phyloP scores from a whole-genome alignment of 2,797 vertebrate species.

The Vespertilio murinus region DNA sequence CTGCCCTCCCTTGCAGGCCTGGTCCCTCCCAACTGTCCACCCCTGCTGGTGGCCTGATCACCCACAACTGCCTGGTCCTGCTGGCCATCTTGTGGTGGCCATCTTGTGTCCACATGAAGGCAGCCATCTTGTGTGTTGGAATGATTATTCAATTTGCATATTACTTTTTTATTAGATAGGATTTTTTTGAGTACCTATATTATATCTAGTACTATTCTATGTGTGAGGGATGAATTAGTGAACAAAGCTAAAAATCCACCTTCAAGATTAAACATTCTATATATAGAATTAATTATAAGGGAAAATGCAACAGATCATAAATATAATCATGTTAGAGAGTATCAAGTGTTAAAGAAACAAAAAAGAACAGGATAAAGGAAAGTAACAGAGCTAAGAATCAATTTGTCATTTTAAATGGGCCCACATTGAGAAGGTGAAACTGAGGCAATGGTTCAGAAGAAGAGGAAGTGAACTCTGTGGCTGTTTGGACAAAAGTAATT shows the following conservation, averaged over 20 bases:
- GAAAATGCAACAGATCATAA: background rate
- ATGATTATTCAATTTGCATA: too few relatives aligned
- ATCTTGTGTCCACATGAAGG: too few relatives aligned
- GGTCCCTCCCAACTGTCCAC: too few relatives aligned
- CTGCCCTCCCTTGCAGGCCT: too few relatives aligned
- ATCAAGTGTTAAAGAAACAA: background rate
- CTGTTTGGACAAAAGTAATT: background rate
- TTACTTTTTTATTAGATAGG: too few relatives aligned
- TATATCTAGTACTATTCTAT: background rate
- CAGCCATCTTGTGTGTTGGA: too few relatives aligned
- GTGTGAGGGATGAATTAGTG: background rate
- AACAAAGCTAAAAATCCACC: background rate
- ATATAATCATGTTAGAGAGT: background rate
- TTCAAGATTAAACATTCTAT: background rate
- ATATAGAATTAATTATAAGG: too few relatives aligned
- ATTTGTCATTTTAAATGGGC: background rate
- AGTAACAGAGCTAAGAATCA: background rate
- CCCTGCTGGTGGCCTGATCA: too few relatives aligned
- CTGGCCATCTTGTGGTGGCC: too few relatives aligned
- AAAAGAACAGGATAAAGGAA: background rate
- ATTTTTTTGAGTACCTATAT: background rate
- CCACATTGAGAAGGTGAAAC: background rate
- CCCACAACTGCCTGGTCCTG: too few relatives aligned
- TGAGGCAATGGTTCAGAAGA: background rate
- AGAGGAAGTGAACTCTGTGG: background rate